These are phyloP conservation scores for Microtus montanus DNA, from an alignment of 2,113 vertebrate species.

Conservation along the genomic window DNA sequence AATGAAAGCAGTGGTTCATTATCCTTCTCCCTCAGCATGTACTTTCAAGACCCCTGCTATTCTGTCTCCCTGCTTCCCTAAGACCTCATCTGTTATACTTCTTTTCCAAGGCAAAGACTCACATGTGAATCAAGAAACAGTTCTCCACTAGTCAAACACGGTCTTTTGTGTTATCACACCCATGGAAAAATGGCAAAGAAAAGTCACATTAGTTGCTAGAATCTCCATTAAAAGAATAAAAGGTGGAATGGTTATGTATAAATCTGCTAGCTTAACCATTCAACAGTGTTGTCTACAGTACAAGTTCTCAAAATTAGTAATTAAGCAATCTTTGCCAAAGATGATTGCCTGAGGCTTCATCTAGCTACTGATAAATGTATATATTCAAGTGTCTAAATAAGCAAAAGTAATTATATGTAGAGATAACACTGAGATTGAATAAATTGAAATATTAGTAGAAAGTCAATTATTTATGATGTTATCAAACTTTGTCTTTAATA, in stretches of 20 bases:
- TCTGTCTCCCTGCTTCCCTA: neutral
- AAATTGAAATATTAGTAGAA: neutral
- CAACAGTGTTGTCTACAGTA: neutral
- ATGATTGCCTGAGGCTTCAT: neutral
- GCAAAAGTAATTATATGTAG: neutral
- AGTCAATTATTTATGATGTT: neutral
- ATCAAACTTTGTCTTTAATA: neutral
- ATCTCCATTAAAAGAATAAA: neutral
- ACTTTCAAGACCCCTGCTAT: neutral
- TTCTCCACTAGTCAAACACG: neutral
- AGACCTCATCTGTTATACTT: neutral
- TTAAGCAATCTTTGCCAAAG: conserved; percentile 9
- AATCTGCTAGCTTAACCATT: neutral
- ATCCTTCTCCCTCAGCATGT: neutral
- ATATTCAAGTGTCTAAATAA: neutral
- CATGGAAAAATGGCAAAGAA: neutral
- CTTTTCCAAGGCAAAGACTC: neutral
- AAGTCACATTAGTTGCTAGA: neutral
- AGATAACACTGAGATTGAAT: neutral
- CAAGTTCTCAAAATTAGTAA: neutral
- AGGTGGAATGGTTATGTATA: too few relatives aligned
- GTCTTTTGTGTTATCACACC: neutral
- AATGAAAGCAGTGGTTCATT: neutral
- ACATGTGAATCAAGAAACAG: neutral
- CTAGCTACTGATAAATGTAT: neutral